Evolutionary conservation across 2,888 invertebrate species (phyloP), one percentile per base, ranked within the genome.

Genomic region (Agrenia bidenticulata): DNA sequence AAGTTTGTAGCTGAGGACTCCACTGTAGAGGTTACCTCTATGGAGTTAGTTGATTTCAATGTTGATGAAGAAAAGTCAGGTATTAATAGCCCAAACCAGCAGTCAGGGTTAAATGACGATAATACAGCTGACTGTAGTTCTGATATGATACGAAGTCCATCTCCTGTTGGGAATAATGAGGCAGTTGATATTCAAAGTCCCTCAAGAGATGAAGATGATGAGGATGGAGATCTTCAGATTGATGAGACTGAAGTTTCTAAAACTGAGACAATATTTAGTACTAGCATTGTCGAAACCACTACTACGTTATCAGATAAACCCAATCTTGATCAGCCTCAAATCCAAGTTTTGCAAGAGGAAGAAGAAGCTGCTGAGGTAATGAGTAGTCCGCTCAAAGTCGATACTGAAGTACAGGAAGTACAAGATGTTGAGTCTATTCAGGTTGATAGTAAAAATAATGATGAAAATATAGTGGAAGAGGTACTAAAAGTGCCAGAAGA

Each of bases 181-280:
- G 15, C 9, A 21, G 21, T 17, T 17, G 51, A 51, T 4, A 51
- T 51, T 21, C 13, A 24, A 5, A 51, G 51, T 51, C 24, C 23
- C 11, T 5, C 17, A 13, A 55, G 24, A 13, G 13, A 27, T 17
- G 55, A 32, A 5, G 17, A 27, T 17, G 55, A 55, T 55, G 55
- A 55, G 11, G 55, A 55, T 32, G 55, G 37, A n/a, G 45, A 45
- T 19, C 19, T 45, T 5, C 45, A 51, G 15, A 21, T 23, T 19
- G 24, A 24, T 24, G 45, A 45, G 45, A 45, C 45, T 45, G 45
- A 45, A 4, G 19, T 45, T 9, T 19, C 45, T 5, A 19, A 45
- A n/a, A 5, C 5, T 45, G 45, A 32, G 32, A 32, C 32, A 7
- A 11, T 32, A 7, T 32, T 7, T 32, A 32, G 32, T 11, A 4